Conservation (phyloP, 2,888 invertebrate species). For the Slavum lentiscoides region DNA sequence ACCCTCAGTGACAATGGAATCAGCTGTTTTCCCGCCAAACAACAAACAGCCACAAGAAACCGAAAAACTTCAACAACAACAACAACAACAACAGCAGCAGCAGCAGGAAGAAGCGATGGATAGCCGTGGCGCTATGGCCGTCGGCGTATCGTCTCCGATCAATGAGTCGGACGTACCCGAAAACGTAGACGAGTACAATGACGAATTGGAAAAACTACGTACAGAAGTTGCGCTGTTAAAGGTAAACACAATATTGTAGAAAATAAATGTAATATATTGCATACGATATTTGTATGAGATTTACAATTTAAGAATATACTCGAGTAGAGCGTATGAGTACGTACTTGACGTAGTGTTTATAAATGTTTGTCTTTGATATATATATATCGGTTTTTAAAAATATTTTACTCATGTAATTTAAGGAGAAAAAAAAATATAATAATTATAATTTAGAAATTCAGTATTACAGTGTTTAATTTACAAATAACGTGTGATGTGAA, state of each 20-base stretch:
- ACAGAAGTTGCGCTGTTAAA: conserved; percentile 73
- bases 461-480: too few species aligned
- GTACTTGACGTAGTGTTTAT: too few species aligned
- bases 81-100: conserved; percentile 62
- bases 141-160: conserved; percentile 51
- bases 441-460: too few species aligned
- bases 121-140: conserved; percentile 20
- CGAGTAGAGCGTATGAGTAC: too few species aligned
- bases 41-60: conserved; percentile 59
- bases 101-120: conserved; percentile 24
- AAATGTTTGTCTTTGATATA: background rate
- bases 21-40: conserved; percentile 53
- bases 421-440: too few species aligned
- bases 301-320: too few species aligned
- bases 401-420: too few species aligned
- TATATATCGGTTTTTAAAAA: too few species aligned
- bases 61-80: conserved; percentile 60
- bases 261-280: background rate
- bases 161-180: conserved; percentile 55
- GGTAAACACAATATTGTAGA: conserved; percentile 60
- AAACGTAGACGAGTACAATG: conserved; percentile 56
- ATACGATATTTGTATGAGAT: too few species aligned
- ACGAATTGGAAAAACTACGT: conserved; percentile 70
- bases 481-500: background rate
- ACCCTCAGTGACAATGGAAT: conserved; percentile 49